Evolutionary conservation across 1,140 invertebrate species (phyloP).

Genomic region (Drosophila pruinosa): DNA sequence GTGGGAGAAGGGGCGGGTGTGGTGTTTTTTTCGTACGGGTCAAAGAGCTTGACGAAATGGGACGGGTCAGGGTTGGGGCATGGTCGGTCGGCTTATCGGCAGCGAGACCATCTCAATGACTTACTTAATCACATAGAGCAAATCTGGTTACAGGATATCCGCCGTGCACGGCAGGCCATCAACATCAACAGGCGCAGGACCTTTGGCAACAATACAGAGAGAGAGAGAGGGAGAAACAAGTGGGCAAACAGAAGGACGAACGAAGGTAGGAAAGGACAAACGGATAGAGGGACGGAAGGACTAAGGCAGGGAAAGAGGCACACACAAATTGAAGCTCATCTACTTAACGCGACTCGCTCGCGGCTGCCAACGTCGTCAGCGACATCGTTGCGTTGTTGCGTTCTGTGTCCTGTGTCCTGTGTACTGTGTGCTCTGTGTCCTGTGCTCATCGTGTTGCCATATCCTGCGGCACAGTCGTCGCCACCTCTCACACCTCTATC

Average conservation of each 20-base stretch:
- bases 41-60: slow-evolving; percentile 1
- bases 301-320: slow-evolving; percentile 35
- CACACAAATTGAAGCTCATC: slow-evolving; percentile 78
- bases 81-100: slow-evolving; percentile 68
- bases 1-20: slow-evolving; percentile 22
- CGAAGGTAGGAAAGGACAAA: slow-evolving; percentile 15
- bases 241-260: not conserved
- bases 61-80: slow-evolving; percentile 22
- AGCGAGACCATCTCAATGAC: slow-evolving; percentile 74
- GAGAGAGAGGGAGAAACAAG: not conserved
- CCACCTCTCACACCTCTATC: slow-evolving; percentile 49
- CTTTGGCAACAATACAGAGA: slow-evolving; percentile 30
- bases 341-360: slow-evolving; percentile 77
- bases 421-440: slow-evolving; percentile 40
- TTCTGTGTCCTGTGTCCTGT: slow-evolving; percentile 5
- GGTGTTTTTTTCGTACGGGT: slow-evolving; percentile 17
- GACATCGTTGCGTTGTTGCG: slow-evolving; percentile 22
- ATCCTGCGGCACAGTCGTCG: slow-evolving; percentile 69
- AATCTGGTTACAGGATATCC: slow-evolving; percentile 80
- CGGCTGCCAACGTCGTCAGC: slow-evolving; percentile 68
- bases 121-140: slow-evolving; percentile 80
- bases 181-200: slow-evolving; percentile 50
- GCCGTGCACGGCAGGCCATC: slow-evolving; percentile 52
- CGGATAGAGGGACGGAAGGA: not conserved
- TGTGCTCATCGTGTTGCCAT: slow-evolving; percentile 57